phyloP scores from a whole-genome alignment of 2,797 vertebrate genomes.

The Oreortyx pictus region DNA sequence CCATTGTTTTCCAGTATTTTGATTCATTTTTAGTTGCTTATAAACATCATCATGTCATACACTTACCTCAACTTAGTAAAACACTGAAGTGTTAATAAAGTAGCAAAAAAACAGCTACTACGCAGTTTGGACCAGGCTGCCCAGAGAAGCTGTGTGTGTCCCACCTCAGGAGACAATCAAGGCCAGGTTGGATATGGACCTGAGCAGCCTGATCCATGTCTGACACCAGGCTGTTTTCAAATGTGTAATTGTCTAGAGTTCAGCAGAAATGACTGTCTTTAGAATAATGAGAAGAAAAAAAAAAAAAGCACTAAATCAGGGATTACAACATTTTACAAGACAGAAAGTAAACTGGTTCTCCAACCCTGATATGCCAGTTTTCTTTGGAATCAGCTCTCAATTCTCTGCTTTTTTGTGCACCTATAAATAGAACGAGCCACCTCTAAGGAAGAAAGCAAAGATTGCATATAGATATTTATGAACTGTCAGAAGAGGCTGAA shows the following conservation, averaged over 20 bases:
- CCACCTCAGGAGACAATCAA: background rate
- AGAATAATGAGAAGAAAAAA: background rate
- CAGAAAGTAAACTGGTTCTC: background rate
- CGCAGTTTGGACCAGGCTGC: background rate
- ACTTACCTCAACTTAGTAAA: background rate
- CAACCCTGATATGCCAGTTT: background rate
- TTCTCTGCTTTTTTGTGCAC: background rate
- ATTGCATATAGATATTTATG: background rate
- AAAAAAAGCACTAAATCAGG: background rate
- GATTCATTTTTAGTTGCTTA: background rate
- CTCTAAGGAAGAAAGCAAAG: background rate
- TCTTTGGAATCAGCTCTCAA: background rate
- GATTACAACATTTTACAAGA: background rate
- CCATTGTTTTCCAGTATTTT: rapidly evolving
- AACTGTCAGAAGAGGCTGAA: background rate
- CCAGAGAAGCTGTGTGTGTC: background rate
- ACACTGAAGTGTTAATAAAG: background rate
- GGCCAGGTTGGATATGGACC: background rate
- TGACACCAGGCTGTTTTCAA: background rate
- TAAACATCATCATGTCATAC: background rate
- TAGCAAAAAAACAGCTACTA: background rate
- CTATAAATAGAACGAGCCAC: rapidly evolving
- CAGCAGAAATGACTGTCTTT: background rate
- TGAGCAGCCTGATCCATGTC: background rate
- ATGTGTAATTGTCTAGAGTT: background rate